These are phyloP conservation scores for Harpalus rufipes DNA, from an alignment of 2,888 invertebrate species.

Conservation along the genomic window DNA sequence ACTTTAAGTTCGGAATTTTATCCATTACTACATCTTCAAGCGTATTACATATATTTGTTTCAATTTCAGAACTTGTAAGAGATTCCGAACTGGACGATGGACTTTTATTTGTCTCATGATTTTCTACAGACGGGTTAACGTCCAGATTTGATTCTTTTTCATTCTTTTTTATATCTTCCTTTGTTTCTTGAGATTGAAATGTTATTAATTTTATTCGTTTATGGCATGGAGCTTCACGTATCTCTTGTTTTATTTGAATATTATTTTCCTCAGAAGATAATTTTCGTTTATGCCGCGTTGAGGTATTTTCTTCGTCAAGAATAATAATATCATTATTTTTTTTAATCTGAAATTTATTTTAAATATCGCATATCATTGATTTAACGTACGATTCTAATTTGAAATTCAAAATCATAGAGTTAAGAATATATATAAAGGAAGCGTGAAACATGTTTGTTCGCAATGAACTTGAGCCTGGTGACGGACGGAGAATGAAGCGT, in stretches of 20 bases:
- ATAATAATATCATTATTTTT: neutral
- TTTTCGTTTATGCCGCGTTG: neutral
- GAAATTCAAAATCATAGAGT: too few relatives aligned
- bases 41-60: conserved; percentile 1
- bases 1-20: conserved; percentile 13
- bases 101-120: neutral
- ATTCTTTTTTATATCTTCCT: neutral
- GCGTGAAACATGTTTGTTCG: too few relatives aligned
- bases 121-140: neutral
- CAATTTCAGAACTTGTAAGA: neutral
- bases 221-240: neutral
- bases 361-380: too few relatives aligned
- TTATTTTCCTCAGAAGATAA: neutral
- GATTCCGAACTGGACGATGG: neutral
- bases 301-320: neutral
- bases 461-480: too few relatives aligned
- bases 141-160: neutral
- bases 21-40: neutral
- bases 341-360: neutral
- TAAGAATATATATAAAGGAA: too few relatives aligned
- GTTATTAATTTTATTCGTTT: conserved; percentile 28
- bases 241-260: neutral
- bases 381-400: too few relatives aligned
- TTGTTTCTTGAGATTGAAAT: neutral
- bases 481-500: too few relatives aligned